A percentile compares a stretch with the other conserved stretches of the same genome.
phyloP scores from a whole-genome alignment of 2,797 vertebrate genomes.

The Rhinichthys osculus region DNA sequence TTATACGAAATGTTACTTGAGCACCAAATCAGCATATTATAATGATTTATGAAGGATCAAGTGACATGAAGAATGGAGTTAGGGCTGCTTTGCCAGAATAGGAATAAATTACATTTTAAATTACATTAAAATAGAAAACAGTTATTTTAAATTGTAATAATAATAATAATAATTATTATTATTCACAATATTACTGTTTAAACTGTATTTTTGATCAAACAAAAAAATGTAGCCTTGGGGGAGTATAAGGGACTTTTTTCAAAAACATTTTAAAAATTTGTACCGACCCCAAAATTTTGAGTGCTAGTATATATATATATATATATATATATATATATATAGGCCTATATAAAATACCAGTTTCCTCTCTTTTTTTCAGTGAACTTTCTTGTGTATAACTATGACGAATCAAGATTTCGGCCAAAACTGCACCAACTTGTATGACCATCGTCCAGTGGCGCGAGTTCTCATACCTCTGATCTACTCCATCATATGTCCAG shows the following conservation, averaged over 20 bases:
- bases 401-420: background rate
- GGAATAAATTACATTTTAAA: background rate
- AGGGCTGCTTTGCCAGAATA: background rate
- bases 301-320: background rate
- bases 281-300: background rate
- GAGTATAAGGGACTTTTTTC: background rate
- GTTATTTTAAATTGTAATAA: background rate
- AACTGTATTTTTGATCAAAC: background rate
- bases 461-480: slow-evolving; percentile 78
- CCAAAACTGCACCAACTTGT: slow-evolving; percentile 44
- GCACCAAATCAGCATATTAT: background rate
- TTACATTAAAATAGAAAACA: background rate
- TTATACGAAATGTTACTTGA: background rate
- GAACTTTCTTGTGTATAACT: background rate
- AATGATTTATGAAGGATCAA: background rate
- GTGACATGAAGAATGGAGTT: background rate
- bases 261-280: background rate
- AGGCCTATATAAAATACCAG: background rate
- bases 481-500: slow-evolving; percentile 79
- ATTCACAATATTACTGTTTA: background rate
- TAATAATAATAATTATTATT: background rate
- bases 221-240: background rate
- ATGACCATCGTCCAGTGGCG: slow-evolving; percentile 62
- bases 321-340: too few species aligned
- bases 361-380: slow-evolving; percentile 37